Evolutionary conservation across 1,140 invertebrate species (phyloP).

Genomic region (Popillia japonica): DNA sequence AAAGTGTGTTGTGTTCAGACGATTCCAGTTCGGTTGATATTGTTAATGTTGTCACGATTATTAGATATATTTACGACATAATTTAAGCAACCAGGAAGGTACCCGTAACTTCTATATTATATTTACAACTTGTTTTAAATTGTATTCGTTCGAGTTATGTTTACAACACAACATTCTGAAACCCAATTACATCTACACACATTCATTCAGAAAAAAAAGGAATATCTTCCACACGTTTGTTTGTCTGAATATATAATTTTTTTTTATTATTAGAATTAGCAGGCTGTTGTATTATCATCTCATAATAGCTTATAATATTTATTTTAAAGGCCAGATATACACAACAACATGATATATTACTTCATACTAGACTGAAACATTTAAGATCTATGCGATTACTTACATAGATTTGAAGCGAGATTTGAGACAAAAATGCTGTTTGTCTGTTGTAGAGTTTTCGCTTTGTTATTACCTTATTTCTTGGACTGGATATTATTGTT

Average conservation of each 20-base stretch:
- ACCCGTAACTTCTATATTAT: conserved; percentile 5
- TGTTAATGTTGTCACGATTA: conserved; percentile 24
- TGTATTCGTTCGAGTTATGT: conserved; percentile 18
- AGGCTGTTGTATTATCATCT: conserved; percentile 24
- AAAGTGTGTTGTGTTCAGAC: background rate
- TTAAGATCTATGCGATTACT: conserved; percentile 10
- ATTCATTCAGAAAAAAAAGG: background rate
- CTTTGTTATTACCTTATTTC: conserved; percentile 26
- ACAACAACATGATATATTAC: background rate
- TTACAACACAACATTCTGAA: conserved; percentile 7
- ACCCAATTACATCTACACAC: background rate
- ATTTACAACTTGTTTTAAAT: conserved; percentile 1
- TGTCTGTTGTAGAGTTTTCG: conserved; percentile 21
- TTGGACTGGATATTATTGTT: conserved; percentile 26
- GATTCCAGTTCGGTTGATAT: conserved; percentile 2
- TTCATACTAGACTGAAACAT: background rate
- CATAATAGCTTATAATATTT: conserved; percentile 12
- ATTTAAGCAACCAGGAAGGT: conserved; percentile 17
- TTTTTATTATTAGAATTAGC: background rate
- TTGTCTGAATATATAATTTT: background rate
- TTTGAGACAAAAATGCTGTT: conserved; percentile 9
- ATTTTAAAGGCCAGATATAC: background rate
- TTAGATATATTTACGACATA: conserved; percentile 15
- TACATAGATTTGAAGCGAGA: background rate
- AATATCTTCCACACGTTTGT: background rate